Base-by-base conservation (phyloP, 2,888 invertebrate species). In the Caenorhabditis japonica region DNA sequence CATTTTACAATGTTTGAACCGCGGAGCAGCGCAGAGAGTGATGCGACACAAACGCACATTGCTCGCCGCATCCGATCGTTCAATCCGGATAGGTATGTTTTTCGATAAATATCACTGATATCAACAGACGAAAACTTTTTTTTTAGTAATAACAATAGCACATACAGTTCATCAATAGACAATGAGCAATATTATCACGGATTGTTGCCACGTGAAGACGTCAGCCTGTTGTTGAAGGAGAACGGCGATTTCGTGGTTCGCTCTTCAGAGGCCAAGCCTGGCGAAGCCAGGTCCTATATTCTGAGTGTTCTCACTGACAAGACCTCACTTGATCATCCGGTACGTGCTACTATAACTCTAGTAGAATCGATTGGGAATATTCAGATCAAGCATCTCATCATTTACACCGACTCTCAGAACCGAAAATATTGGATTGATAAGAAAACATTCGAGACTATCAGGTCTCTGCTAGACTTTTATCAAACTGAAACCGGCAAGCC, bases 161-260 rank as follows among this genome's bases (percentile, higher is more conserved):
- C 30, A 30, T 7, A 30, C 30, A 30, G 30, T 30, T n/a, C 17
- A 39, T 39, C n/a, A 27, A 46, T 69, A 15, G 60, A 69, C 7
- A 36, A 56, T 17, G 51, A 61, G 19, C 17, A 13, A 8, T 77
- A 64, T n/a, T 81, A 72, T 55, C 81, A 81, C 59, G 82, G 82
- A 8, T 51, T 80, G 17, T 47, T 82, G 41, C 81, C 78, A 7
- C 70, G 82, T 12, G 81, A 78, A 30, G 82, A 81, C 49, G 79
- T 81, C 27, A 69, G 59, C 10, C 3, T 38, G 39, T 44, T 81
- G 53, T 38, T 81, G 17, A 49, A 53, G 10, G 49, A 68, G 5
- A 66, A 75, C 19, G 80, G 80, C 13, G 81, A 81, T 38, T 81
- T 75, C 41, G 38, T 81, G 12, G 60, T 81, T 0, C 52, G 81